Evolutionary conservation across 1,140 invertebrate species (phyloP).

Genomic region (Drosophila malerkotliana): DNA sequence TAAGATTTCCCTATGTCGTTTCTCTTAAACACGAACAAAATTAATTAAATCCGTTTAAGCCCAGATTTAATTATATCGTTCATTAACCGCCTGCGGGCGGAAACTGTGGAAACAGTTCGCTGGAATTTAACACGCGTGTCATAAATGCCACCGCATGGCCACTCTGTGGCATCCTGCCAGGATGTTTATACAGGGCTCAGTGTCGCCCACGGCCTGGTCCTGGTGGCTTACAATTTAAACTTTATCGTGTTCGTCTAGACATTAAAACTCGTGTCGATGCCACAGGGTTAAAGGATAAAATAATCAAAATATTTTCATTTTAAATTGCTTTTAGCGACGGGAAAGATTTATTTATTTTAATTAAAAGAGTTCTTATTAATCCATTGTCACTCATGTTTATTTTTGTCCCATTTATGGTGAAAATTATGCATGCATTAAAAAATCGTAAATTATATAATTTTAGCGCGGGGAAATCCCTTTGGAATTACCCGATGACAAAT

Average conservation of each 20-base stretch:
- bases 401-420: not conserved
- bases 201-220: not conserved
- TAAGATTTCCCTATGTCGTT: not conserved
- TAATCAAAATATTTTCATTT: not conserved
- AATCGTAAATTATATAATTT: conserved; percentile 61
- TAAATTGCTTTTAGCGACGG: not conserved
- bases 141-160: conserved; percentile 4
- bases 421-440: conserved; percentile 56
- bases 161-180: not conserved
- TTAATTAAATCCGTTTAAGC: conserved; percentile 28
- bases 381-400: not conserved
- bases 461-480: conserved; percentile 19
- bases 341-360: too few relatives aligned
- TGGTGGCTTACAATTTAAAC: conserved; percentile 7
- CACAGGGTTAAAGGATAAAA: not conserved
- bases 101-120: not conserved
- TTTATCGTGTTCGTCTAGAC: conserved; percentile 5
- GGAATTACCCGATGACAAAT: conserved; percentile 53
- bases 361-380: not conserved
- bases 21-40: conserved; percentile 9
- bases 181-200: not conserved
- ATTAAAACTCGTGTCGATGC: not conserved
- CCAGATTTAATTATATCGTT: conserved; percentile 25
- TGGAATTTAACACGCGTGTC: conserved; percentile 10
- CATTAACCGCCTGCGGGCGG: conserved; percentile 5